A percentile compares a stretch with the other conserved stretches of the same genome.
These are phyloP conservation scores for Atta texana DNA, from an alignment of 1,140 invertebrate genomes.

Conservation along the genomic window DNA sequence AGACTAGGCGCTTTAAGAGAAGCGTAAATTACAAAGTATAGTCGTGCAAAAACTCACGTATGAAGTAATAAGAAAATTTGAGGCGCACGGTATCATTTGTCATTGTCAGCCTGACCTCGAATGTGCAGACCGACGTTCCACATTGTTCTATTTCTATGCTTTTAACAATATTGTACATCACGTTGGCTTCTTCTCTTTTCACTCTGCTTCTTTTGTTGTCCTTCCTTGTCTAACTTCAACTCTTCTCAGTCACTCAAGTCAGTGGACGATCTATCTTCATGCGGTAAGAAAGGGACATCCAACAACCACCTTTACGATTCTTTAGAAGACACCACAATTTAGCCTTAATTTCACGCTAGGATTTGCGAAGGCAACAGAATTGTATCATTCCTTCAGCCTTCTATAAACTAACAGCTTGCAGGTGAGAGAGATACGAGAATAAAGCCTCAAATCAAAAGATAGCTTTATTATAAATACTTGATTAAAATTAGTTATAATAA, in stretches of 20 bases:
- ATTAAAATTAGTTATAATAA: constrained; percentile 14
- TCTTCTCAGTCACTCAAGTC: constrained; percentile 76
- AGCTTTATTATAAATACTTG: constrained; percentile 18
- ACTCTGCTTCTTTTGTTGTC: constrained; percentile 66
- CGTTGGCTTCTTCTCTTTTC: constrained; percentile 74
- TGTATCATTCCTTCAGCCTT: constrained; percentile 18
- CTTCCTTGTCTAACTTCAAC: constrained; percentile 70
- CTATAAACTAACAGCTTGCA: constrained; percentile 56
- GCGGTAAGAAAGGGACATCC: constrained; percentile 57
- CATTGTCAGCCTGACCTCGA: constrained; percentile 82
- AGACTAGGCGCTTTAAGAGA: constrained; percentile 5
- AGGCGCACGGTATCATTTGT: constrained; percentile 79
- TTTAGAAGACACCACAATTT: constrained; percentile 52
- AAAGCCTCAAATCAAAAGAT: neutral
- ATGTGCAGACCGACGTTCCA: constrained; percentile 73
- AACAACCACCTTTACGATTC: constrained; percentile 53
- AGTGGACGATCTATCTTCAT: constrained; percentile 79
- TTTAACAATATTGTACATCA: constrained; percentile 82
- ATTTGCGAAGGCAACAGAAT: constrained; percentile 37
- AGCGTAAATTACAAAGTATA: constrained; percentile 72
- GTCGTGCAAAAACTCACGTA: constrained; percentile 67
- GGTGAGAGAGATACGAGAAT: constrained; percentile 2
- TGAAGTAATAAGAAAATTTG: constrained; percentile 81
- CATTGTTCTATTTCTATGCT: constrained; percentile 81
- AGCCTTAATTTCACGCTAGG: constrained; percentile 27